Evolutionary conservation across 2,113 vertebrate genomes (phyloP).

Genomic region (Pungitius pungitius): DNA sequence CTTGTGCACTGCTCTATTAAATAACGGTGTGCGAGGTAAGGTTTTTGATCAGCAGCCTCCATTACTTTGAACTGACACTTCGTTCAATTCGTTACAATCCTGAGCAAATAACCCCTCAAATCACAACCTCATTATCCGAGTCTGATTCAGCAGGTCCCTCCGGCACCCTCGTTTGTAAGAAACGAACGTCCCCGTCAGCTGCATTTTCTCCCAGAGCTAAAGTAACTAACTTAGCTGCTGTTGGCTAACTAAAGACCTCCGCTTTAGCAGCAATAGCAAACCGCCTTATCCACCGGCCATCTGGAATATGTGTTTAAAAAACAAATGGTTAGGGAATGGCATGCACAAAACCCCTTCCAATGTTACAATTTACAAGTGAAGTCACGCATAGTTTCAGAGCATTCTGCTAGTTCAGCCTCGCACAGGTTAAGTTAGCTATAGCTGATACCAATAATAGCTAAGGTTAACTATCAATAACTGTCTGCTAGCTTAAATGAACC

Average conservation of each 20-base stretch:
- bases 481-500: neutral
- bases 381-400: neutral
- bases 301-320: neutral
- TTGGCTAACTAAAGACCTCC: conserved; percentile 24
- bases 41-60: neutral
- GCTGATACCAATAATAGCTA: neutral
- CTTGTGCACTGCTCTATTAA: accelerated
- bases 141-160: neutral
- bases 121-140: accelerated
- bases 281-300: neutral
- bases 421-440: neutral
- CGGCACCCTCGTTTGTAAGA: neutral
- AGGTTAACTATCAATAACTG: conserved; percentile 12
- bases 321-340: neutral
- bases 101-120: neutral
- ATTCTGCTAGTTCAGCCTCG: conserved; percentile 24
- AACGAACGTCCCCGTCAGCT: conserved; percentile 24
- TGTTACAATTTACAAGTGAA: neutral
- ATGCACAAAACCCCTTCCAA: neutral
- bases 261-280: conserved; percentile 36
- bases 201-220: conserved; percentile 5
- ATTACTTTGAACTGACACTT: neutral
- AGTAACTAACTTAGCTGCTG: conserved; percentile 29
- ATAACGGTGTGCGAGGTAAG: neutral
- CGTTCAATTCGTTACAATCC: neutral